phyloP scores from a whole-genome alignment of 1,140 invertebrate species.

The Archegozetes longisetosus region DNA sequence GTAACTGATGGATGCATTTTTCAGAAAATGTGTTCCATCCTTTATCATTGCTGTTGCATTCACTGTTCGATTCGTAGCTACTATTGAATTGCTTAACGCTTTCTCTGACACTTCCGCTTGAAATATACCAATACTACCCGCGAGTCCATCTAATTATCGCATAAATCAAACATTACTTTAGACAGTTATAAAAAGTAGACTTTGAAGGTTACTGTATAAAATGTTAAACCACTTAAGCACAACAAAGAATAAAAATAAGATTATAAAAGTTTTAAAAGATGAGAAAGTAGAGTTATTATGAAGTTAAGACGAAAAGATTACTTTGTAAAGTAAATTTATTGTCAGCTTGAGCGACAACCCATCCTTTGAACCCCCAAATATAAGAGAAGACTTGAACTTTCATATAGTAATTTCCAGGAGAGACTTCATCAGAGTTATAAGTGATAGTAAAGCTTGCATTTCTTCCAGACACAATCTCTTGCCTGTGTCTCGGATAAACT shows the following conservation, averaged over 20 bases:
- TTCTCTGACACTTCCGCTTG: background rate
- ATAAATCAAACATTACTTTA: background rate
- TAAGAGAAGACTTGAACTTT: conserved; percentile 6
- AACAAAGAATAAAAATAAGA: background rate
- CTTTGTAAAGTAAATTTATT: background rate
- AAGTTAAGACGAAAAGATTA: background rate
- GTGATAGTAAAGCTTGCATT: background rate
- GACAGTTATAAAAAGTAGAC: too few species aligned
- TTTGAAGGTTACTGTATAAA: background rate
- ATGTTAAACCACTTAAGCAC: background rate
- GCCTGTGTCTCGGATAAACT: background rate
- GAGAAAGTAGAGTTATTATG: too few species aligned
- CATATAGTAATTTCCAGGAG: background rate
- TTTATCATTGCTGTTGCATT: background rate
- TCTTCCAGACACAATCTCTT: background rate
- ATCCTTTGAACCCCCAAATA: background rate
- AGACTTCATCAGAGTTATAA: background rate
- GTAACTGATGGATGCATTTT: background rate
- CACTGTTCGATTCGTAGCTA: background rate
- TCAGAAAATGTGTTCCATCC: background rate
- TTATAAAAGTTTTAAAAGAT: background rate
- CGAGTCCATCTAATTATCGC: background rate
- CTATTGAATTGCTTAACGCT: background rate
- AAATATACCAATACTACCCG: background rate
- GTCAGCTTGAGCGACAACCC: background rate